A percentile compares a stretch with the other conserved stretches of the same genome.
These are phyloP conservation scores for Brassicogethes aeneus DNA, from an alignment of 2,888 invertebrate genomes.

Conservation along the genomic window DNA sequence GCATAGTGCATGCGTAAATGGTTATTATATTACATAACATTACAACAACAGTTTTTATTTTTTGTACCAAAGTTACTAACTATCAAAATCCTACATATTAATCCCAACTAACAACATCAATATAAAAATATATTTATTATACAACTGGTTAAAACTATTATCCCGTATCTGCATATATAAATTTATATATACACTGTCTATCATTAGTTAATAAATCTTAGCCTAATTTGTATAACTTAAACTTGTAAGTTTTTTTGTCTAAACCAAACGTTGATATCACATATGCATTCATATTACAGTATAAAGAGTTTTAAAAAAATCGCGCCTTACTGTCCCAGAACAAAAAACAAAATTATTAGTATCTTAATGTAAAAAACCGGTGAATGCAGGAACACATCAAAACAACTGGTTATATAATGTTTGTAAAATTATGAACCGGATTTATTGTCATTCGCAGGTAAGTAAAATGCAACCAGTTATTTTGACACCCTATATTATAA, in stretches of 20 bases:
- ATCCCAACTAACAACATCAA: conserved; percentile 18
- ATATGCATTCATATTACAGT: not conserved
- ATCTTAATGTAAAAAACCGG: no score
- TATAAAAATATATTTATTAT: conserved; percentile 23
- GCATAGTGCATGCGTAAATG: conserved; percentile 21
- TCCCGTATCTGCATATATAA: conserved; percentile 14
- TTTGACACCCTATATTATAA: no score
- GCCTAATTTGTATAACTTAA: not conserved
- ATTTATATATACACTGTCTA: not conserved
- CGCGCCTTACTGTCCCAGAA: no score
- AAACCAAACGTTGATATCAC: not conserved
- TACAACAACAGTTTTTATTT: conserved; percentile 15
- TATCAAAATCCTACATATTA: conserved; percentile 13
- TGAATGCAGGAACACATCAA: no score
- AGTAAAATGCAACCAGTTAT: no score
- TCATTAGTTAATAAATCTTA: not conserved
- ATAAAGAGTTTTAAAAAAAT: no score
- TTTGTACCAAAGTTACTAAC: conserved; percentile 20
- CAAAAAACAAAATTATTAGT: no score
- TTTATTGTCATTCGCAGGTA: no score
- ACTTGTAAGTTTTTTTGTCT: not conserved
- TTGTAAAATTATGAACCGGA: no score
- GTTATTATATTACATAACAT: conserved; percentile 16
- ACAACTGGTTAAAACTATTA: conserved; percentile 13
- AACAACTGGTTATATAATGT: no score